Evolutionary conservation across 2,888 invertebrate genomes (phyloP).

Genomic region (Drosophila testacea): DNA sequence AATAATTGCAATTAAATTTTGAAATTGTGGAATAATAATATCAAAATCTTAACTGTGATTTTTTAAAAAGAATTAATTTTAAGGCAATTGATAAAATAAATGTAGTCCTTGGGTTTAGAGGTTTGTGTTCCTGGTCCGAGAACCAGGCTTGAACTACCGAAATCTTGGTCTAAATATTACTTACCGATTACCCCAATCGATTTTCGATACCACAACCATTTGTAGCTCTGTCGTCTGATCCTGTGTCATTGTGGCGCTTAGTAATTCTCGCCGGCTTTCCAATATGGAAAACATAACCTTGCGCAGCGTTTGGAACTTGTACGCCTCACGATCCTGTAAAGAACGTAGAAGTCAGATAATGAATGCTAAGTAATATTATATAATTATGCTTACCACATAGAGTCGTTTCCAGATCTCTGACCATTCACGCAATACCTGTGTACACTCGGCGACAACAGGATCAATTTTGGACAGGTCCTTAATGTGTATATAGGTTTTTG

Average conservation of each 20-base stretch:
- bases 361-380: neutral
- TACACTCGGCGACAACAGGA: conserved; percentile 95
- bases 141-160: too few species aligned
- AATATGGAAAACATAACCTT: conserved; percentile 96
- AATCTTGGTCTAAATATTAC: conserved; percentile 34
- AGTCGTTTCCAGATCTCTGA: conserved; percentile 95
- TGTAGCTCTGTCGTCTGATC: conserved; percentile 95
- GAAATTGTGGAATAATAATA: too few species aligned
- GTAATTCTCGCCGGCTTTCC: conserved; percentile 92
- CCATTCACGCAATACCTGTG: conserved; percentile 97
- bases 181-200: conserved; percentile 98
- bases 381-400: conserved; percentile 90
- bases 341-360: conserved; percentile 47
- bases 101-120: too few species aligned
- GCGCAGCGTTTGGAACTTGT: conserved; percentile 93
- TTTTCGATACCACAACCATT: conserved; percentile 94
- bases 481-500: conserved; percentile 93
- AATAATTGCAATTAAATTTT: too few species aligned
- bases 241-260: conserved; percentile 95
- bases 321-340: conserved; percentile 91
- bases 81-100: too few species aligned
- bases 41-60: too few species aligned
- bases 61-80: too few species aligned
- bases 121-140: too few species aligned
- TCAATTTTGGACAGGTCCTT: conserved; percentile 95